Evolutionary conservation across 2,113 vertebrate species (phyloP).

Genomic region (Stegostoma tigrinum): DNA sequence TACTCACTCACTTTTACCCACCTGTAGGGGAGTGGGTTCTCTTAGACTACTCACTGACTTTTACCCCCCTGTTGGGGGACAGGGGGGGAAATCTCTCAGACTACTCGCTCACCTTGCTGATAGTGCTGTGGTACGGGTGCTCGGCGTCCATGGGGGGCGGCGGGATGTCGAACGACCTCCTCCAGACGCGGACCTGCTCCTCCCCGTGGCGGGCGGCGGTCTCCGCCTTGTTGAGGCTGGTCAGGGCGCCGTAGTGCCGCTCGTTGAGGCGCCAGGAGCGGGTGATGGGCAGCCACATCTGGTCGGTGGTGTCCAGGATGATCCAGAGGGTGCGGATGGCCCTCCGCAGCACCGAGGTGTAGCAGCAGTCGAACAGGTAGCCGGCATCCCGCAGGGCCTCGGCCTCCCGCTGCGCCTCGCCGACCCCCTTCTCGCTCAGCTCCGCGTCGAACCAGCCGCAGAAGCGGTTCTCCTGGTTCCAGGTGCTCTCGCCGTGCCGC

Average conservation of each 20-base stretch:
- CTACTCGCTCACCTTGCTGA: constrained; percentile 69
- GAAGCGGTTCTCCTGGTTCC: constrained; percentile 93
- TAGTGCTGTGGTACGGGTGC: constrained; percentile 68
- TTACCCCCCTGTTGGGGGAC: too few relatives aligned
- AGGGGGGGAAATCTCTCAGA: too few relatives aligned
- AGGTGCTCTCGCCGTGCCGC: constrained; percentile 76
- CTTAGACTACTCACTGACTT: too few relatives aligned
- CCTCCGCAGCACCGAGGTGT: constrained; percentile 81
- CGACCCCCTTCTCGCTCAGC: constrained; percentile 76
- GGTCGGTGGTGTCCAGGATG: constrained; percentile 79
- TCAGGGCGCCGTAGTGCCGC: constrained; percentile 84
- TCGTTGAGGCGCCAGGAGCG: constrained; percentile 84
- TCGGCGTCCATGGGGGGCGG: constrained; percentile 80
- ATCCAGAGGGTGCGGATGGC: constrained; percentile 83
- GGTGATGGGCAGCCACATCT: constrained; percentile 86
- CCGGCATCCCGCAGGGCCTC: constrained; percentile 70
- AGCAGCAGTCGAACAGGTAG: constrained; percentile 79
- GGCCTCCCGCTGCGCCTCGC: constrained; percentile 71
- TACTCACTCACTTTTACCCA: too few relatives aligned
- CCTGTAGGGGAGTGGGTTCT: too few relatives aligned
- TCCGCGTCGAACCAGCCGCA: constrained; percentile 91
- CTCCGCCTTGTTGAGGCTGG: constrained; percentile 84
- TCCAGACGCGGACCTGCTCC: constrained; percentile 89
- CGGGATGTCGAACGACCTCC: constrained; percentile 77
- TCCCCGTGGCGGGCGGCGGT: constrained; percentile 81